Conservation (phyloP, 2,113 vertebrate genomes). For the Pseudonaja textilis region DNA sequence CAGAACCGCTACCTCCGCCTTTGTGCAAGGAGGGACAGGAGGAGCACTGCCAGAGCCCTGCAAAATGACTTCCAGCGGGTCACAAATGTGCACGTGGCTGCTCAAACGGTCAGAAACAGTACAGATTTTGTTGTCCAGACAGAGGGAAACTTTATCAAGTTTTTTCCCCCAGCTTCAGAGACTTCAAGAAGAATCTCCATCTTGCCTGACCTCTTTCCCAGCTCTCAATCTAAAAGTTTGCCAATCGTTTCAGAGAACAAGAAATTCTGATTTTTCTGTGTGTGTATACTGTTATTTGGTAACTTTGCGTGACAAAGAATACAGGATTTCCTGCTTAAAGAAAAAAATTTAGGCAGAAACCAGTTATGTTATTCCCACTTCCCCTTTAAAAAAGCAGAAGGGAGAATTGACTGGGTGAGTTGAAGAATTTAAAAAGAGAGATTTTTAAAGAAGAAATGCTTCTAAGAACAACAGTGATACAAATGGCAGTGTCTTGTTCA, state of each 20-base stretch:
- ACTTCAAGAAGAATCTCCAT: background rate
- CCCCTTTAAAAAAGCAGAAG: background rate
- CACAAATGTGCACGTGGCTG: too few species aligned
- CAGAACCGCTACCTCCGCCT: too few species aligned
- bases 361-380: background rate
- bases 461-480: too few species aligned
- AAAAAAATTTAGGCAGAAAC: background rate
- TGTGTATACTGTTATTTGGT: background rate
- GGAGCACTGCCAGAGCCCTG: too few species aligned
- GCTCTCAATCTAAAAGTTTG: background rate
- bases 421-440: too few species aligned
- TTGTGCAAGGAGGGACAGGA: too few species aligned
- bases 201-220: background rate
- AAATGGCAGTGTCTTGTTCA: too few species aligned
- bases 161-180: background rate
- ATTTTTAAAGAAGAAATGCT: too few species aligned
- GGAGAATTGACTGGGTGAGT: background rate
- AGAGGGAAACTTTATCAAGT: background rate
- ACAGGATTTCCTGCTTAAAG: background rate
- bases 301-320: background rate
- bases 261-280: background rate
- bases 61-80: too few species aligned
- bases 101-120: too few species aligned
- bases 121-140: background rate
- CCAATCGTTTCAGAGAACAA: background rate